A percentile compares a stretch with the other conserved stretches of the same genome.
phyloP scores from a whole-genome alignment of 2,113 vertebrate genomes.

The Atractosteus spatula region DNA sequence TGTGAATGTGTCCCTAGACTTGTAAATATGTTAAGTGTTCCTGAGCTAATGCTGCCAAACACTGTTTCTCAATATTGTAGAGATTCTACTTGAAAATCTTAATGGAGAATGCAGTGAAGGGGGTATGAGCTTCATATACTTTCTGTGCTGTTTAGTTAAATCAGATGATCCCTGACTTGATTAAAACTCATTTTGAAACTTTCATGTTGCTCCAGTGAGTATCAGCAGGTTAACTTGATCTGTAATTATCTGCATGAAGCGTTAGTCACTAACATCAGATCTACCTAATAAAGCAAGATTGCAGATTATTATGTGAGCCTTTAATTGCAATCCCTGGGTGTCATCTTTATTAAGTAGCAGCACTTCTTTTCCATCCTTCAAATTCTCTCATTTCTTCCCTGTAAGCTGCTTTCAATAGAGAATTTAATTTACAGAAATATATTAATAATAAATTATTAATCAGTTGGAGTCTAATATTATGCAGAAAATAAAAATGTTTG shows the following conservation, averaged over 20 bases:
- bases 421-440: constrained; percentile 37
- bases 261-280: constrained; percentile 41
- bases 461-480: constrained; percentile 38
- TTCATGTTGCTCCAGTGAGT: background rate
- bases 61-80: too few species aligned
- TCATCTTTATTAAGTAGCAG: constrained; percentile 39
- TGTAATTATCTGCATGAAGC: constrained; percentile 29
- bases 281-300: constrained; percentile 43
- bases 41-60: too few species aligned
- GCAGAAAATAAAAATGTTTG: constrained; percentile 41
- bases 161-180: background rate
- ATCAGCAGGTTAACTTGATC: constrained; percentile 23
- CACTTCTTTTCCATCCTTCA: constrained; percentile 30
- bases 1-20: too few species aligned
- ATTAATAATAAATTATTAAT: constrained; percentile 41
- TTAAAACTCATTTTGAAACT: background rate
- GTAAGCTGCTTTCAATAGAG: constrained; percentile 14
- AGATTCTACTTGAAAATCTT: too few species aligned
- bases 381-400: constrained; percentile 11
- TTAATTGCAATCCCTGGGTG: constrained; percentile 45
- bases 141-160: too few species aligned
- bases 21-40: too few species aligned
- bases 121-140: too few species aligned
- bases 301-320: constrained; percentile 28
- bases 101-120: too few species aligned